Base-by-base conservation (phyloP, 2,797 vertebrate species). In the Onychomys leucogaster region DNA sequence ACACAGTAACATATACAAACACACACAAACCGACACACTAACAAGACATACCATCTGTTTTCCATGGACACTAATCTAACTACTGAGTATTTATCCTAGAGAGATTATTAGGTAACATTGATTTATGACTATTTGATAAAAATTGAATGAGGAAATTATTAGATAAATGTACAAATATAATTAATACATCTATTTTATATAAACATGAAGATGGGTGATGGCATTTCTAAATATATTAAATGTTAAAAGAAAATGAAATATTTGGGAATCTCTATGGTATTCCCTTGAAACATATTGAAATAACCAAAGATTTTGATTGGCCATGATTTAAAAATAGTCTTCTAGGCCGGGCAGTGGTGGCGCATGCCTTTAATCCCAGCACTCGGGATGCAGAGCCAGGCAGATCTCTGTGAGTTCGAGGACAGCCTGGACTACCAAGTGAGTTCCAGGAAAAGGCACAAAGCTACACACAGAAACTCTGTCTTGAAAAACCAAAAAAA, bases 61-160 rank as follows among this genome's bases (percentile, higher is more conserved):
- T 67, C 17, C 9, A 76, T 25, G 2, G 2, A 1, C 2, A 85
- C 19, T 7, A 61, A 16, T 76, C 88, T 37, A 80, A 90, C 34
- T 65, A 32, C 49, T 59, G 37, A 85, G 49, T 90, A 91, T 41
- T 59, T 92, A 83, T 89, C 32, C 29, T 88, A 75, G 96, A 65
- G 11, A 96, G 84, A 91, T 80, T 37, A 43, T 75, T 59, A 59
- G 11, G 4, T 32, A 75, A 59, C 46, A 52, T n/a, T n/a, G 4
- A 27, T 37, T 52, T 21, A n/a, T 52, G 46, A 52, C 21, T 14
- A 17, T 52, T 52, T 86, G 34, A 7, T 52, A 69, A 52, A 86
- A 16, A 25, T 13, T 69, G 32, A 49, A 34, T 52, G 52, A 85
- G 34, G 29, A 49, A 67, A 29, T 73, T 21, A 67, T 59, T 67